phyloP scores from a whole-genome alignment of 2,113 vertebrate species.

The Crotalus helleri region DNA sequence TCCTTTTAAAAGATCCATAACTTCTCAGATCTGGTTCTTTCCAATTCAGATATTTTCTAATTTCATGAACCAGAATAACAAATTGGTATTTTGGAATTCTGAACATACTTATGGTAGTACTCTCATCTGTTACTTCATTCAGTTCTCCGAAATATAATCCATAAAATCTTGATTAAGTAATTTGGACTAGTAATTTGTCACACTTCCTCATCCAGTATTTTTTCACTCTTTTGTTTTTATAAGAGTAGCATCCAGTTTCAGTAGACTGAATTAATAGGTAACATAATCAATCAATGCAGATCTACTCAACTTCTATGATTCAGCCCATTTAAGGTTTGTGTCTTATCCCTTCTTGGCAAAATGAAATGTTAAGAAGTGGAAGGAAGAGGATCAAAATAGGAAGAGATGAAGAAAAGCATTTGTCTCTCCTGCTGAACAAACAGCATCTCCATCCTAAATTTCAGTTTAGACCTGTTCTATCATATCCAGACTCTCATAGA shows the following conservation, averaged over 20 bases:
- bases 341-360: neutral
- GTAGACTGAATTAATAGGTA: neutral
- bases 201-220: constrained; percentile 3
- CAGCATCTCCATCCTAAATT: neutral
- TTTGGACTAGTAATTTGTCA: neutral
- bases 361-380: neutral
- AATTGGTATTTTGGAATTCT: neutral
- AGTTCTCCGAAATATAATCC: neutral
- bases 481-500: neutral
- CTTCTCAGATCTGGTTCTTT: neutral
- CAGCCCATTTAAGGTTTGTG: neutral
- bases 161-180: neutral
- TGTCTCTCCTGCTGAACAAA: neutral
- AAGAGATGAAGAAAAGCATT: neutral
- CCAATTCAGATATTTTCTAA: neutral
- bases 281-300: neutral
- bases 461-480: neutral
- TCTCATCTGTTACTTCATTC: neutral
- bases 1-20: neutral
- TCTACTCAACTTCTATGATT: neutral
- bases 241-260: neutral
- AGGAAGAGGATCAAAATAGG: neutral
- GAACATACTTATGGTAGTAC: neutral
- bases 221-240: neutral
- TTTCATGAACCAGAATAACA: neutral